These are phyloP conservation scores for Epistrophella euchroma DNA, from an alignment of 2,888 invertebrate genomes.

Conservation along the genomic window DNA sequence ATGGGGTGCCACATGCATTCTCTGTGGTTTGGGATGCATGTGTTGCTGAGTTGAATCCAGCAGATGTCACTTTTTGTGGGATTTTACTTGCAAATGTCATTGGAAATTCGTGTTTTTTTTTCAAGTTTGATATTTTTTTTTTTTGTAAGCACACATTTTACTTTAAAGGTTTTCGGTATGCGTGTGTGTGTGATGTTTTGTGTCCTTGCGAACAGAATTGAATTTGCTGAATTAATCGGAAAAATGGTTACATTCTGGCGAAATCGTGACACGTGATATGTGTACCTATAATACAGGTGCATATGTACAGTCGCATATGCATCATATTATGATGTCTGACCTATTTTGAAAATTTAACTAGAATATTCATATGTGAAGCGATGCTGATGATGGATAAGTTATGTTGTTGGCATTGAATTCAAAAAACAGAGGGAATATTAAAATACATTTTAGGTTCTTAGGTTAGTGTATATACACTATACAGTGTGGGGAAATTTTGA, in stretches of 20 bases:
- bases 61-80: conserved; percentile 64
- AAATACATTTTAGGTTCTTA: background rate
- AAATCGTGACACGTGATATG: conserved; percentile 19
- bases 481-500: no score
- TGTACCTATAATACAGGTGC: background rate
- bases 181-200: conserved; percentile 19
- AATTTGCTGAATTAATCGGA: conserved; percentile 56
- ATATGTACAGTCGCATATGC: background rate
- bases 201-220: conserved; percentile 51
- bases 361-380: background rate
- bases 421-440: background rate
- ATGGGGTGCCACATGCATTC: conserved; percentile 52
- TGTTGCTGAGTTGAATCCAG: conserved; percentile 42
- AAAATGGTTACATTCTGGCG: conserved; percentile 50
- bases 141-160: conserved; percentile 7
- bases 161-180: background rate
- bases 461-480: no score
- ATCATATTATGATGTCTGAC: conserved; percentile 24
- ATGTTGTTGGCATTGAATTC: conserved; percentile 5
- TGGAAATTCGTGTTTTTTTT: conserved; percentile 27
- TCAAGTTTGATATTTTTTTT: background rate
- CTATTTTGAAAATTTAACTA: conserved; percentile 6
- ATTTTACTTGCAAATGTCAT: conserved; percentile 72
- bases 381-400: conserved; percentile 7
- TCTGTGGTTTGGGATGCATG: conserved; percentile 53